These are phyloP conservation scores for Rutpela maculata DNA, from an alignment of 2,888 invertebrate genomes.

Conservation along the genomic window DNA sequence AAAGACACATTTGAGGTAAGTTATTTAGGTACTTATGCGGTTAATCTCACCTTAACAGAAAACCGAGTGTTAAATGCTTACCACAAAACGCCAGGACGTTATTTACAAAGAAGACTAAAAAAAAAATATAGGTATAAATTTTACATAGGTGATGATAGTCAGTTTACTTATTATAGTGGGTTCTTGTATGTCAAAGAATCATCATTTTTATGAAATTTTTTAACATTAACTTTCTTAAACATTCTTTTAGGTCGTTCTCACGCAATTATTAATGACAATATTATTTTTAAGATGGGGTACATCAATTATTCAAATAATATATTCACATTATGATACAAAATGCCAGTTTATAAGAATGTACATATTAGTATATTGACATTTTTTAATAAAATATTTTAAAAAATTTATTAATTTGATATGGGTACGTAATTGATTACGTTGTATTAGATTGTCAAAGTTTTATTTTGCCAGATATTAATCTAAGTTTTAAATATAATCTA, in stretches of 20 bases:
- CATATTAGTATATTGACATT: conserved; percentile 18
- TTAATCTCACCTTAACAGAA: background rate
- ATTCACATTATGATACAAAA: conserved; percentile 38
- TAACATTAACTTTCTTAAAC: conserved; percentile 26
- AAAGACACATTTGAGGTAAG: background rate
- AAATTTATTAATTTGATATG: conserved; percentile 45
- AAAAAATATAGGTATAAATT: background rate
- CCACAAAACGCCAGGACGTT: background rate
- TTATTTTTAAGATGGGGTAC: conserved; percentile 27
- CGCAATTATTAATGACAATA: conserved; percentile 24
- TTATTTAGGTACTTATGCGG: background rate
- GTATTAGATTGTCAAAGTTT: conserved; percentile 49
- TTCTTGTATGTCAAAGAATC: conserved; percentile 37
- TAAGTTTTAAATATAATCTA: background rate
- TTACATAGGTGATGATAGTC: background rate
- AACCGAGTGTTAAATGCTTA: background rate
- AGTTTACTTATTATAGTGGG: background rate
- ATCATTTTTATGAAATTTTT: conserved; percentile 14
- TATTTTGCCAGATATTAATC: conserved; percentile 6
- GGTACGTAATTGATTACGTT: conserved; percentile 51
- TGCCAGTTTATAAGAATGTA: conserved; percentile 35
- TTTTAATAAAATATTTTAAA: conserved; percentile 25
- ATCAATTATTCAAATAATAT: conserved; percentile 30
- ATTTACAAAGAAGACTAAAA: too few species aligned
- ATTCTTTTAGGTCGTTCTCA: conserved; percentile 23